These are phyloP conservation scores for Paradoxurus hermaphroditus DNA, from an alignment of 2,113 vertebrate genomes.

Conservation along the genomic window DNA sequence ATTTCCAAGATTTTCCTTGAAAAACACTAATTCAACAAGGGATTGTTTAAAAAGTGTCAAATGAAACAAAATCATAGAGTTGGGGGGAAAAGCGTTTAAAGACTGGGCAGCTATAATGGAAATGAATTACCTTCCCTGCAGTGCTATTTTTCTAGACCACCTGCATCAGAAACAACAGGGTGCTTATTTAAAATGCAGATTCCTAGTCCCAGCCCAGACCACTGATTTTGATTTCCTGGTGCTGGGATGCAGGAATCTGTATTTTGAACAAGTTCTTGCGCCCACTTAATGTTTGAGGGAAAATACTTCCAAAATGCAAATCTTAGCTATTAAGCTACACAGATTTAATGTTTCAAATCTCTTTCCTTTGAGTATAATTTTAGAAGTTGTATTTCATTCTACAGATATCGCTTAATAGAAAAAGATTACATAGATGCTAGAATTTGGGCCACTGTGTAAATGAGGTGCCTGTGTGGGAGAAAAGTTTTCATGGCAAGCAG, in stretches of 20 bases:
- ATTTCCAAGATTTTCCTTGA: constrained; percentile 5
- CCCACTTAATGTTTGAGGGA: neutral
- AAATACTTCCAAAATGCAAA: neutral
- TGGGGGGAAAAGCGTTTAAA: neutral
- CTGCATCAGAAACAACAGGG: neutral
- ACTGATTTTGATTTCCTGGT: neutral
- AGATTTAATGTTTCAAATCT: neutral
- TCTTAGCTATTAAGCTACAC: neutral
- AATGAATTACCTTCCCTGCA: neutral
- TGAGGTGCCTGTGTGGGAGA: neutral
- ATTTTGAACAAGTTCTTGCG: neutral
- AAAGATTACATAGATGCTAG: neutral
- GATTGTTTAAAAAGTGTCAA: constrained; percentile 17
- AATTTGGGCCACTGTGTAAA: neutral
- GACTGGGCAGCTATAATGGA: neutral
- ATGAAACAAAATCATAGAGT: neutral
- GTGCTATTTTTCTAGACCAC: neutral
- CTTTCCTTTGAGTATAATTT: neutral
- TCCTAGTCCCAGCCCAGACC: neutral
- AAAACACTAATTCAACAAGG: neutral
- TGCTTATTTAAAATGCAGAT: neutral
- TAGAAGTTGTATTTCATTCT: neutral
- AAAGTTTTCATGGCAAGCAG: neutral
- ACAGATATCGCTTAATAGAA: neutral
- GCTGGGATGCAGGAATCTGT: neutral